These are phyloP conservation scores for Heterohyrax brucei DNA, from an alignment of 2,797 vertebrate genomes.

Conservation along the genomic window DNA sequence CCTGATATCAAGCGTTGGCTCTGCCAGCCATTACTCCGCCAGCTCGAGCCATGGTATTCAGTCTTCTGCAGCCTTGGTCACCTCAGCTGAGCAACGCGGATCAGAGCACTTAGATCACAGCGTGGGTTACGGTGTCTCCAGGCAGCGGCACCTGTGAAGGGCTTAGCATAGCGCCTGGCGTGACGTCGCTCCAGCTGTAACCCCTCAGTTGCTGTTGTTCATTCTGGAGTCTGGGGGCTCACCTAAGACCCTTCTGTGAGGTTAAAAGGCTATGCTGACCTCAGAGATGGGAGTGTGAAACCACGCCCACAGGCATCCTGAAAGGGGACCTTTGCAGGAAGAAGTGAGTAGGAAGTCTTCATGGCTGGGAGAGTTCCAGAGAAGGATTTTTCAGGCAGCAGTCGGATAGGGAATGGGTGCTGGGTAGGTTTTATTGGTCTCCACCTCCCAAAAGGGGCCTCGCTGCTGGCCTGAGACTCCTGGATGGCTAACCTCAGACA, in stretches of 20 bases:
- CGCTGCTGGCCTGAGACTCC: neutral
- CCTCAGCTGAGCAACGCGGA: constrained; percentile 9
- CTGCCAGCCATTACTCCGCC: neutral
- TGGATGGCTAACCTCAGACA: neutral
- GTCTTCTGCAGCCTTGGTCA: neutral
- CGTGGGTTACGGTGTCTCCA: fast-evolving
- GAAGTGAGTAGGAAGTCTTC: neutral
- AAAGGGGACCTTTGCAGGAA: neutral
- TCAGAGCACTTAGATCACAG: fast-evolving
- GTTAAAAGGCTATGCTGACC: neutral
- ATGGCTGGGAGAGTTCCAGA: neutral
- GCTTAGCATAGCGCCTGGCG: neutral
- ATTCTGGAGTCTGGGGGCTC: neutral
- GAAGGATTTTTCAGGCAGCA: neutral
- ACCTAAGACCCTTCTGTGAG: neutral
- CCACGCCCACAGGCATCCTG: neutral
- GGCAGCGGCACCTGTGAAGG: no score
- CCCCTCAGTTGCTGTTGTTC: fast-evolving
- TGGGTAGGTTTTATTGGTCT: neutral
- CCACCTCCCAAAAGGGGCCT: neutral
- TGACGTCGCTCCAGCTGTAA: fast-evolving
- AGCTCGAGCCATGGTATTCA: neutral
- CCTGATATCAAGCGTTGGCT: neutral
- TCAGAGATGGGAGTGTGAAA: neutral
- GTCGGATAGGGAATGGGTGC: neutral